Conservation (phyloP, 2,888 invertebrate genomes). For the Automeris io region DNA sequence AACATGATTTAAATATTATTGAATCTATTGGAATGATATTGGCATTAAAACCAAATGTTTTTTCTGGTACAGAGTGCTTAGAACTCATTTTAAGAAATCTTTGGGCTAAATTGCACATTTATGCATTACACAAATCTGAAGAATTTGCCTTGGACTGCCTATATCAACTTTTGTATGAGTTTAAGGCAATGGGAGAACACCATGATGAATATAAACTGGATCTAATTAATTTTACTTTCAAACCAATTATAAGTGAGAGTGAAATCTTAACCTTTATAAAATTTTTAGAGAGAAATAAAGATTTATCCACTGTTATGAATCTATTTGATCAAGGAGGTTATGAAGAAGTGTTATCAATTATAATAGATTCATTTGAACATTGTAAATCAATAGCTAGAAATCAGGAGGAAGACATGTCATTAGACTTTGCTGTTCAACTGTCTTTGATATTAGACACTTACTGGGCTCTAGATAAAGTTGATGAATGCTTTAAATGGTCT, state of each 20-base stretch:
- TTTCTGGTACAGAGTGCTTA: constrained; percentile 45
- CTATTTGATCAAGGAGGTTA: constrained; percentile 81
- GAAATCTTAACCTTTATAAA: constrained; percentile 53
- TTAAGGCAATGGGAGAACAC: constrained; percentile 61
- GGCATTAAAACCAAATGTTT: constrained; percentile 51
- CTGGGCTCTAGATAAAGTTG: constrained; percentile 77
- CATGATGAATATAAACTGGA: constrained; percentile 44
- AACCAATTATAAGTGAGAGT: constrained; percentile 48
- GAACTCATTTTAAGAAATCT: constrained; percentile 54
- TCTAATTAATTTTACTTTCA: constrained; percentile 55
- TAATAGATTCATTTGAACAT: constrained; percentile 82
- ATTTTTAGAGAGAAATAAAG: constrained; percentile 68
- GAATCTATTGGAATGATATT: constrained; percentile 57
- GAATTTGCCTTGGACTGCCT: constrained; percentile 59
- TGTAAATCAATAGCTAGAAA: constrained; percentile 57
- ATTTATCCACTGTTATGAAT: constrained; percentile 79
- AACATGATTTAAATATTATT: constrained; percentile 46
- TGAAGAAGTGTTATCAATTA: constrained; percentile 80
- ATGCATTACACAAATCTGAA: constrained; percentile 55
- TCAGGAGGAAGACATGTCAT: constrained; percentile 62
- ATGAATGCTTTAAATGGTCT: constrained; percentile 86
- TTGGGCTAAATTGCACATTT: constrained; percentile 63
- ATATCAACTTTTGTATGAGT: constrained; percentile 60
- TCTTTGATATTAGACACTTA: constrained; percentile 81
- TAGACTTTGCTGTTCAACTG: constrained; percentile 77